Conservation (phyloP, 1,140 invertebrate genomes). For the Lasioglossum baleicum region DNA sequence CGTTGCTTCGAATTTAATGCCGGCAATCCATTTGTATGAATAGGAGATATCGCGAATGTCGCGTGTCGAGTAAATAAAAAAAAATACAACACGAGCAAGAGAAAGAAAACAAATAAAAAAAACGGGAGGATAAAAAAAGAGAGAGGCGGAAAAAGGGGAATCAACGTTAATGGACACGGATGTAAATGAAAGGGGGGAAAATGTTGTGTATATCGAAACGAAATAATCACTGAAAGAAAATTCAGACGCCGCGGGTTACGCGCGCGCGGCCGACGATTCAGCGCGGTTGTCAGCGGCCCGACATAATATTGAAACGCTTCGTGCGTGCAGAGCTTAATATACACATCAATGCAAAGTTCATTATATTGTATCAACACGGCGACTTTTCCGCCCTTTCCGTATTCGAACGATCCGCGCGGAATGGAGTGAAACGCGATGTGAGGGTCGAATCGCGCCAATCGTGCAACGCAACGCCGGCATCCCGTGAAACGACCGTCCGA, state of each 20-base stretch:
- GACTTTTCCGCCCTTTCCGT: neutral
- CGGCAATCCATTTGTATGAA: neutral
- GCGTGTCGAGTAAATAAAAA: neutral
- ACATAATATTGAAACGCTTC: neutral
- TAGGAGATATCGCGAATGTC: neutral
- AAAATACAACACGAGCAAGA: neutral
- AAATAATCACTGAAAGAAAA: neutral
- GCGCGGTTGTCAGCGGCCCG: neutral
- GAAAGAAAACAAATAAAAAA: neutral
- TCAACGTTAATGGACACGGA: too few relatives aligned
- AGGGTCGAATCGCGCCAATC: too few relatives aligned
- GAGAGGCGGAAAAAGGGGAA: too few relatives aligned
- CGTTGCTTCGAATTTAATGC: slow-evolving; percentile 7
- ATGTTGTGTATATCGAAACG: neutral
- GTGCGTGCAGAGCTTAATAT: neutral
- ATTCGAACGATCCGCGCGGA: neutral
- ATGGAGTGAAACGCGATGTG: neutral
- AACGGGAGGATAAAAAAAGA: neutral
- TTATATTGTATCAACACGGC: neutral
- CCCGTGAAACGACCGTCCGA: too few relatives aligned
- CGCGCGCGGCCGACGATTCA: neutral
- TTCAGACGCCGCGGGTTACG: neutral
- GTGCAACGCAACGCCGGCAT: too few relatives aligned
- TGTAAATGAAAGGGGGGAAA: too few relatives aligned
- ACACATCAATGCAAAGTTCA: neutral